Percentiles rank a stretch among this genome's conserved stretches.
Conservation (phyloP, 2,797 vertebrate genomes). For the Coluber constrictor region DNA sequence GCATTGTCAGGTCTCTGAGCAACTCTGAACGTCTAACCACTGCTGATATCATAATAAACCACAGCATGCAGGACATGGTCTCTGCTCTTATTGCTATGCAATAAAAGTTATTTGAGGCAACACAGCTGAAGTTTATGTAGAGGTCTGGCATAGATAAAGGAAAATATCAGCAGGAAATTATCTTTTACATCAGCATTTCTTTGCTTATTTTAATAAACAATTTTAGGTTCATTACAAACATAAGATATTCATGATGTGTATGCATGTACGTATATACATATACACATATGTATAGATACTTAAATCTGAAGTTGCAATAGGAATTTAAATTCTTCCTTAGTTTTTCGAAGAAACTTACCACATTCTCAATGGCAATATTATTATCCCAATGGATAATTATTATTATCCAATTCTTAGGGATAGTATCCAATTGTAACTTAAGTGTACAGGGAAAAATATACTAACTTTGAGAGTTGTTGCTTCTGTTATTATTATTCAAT, state of each 20-base stretch:
- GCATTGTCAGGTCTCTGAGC: constrained; percentile 61
- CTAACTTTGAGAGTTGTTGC: not conserved
- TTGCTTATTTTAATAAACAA: constrained; percentile 8
- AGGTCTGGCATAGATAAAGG: constrained; percentile 21
- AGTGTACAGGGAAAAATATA: not conserved
- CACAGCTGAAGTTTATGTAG: constrained; percentile 23
- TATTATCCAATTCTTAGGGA: not conserved
- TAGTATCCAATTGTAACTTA: not conserved
- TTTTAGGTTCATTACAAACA: not conserved
- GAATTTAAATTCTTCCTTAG: constrained; percentile 20
- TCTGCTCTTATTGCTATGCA: constrained; percentile 25
- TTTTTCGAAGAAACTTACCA: not conserved
- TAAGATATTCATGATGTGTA: not conserved
- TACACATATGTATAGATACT: fast-evolving
- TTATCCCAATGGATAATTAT: not conserved
- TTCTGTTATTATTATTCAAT: not conserved
- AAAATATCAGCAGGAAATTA: constrained; percentile 30
- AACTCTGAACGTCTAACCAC: constrained; percentile 58
- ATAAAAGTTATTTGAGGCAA: constrained; percentile 45
- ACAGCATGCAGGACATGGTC: constrained; percentile 49
- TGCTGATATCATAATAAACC: constrained; percentile 54
- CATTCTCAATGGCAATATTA: not conserved
- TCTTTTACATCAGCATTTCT: constrained; percentile 29
- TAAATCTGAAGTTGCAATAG: constrained; percentile 33
- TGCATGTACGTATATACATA: not conserved